Percentiles rank a stretch among this genome's conserved stretches.
Evolutionary conservation across 2,113 vertebrate species (phyloP).

Genomic region (Pollachius pollachius): DNA sequence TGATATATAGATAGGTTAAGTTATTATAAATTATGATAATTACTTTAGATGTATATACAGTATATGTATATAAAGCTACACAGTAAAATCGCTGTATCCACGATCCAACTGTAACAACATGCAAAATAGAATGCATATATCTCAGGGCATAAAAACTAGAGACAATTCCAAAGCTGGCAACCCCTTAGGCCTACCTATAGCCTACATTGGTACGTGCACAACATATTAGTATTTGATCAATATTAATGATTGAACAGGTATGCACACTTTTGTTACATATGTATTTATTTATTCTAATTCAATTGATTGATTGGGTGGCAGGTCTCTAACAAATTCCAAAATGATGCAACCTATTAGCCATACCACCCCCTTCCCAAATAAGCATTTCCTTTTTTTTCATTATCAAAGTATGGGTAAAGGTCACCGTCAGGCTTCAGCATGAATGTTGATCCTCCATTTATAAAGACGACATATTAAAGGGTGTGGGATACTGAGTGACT

Average conservation of each 20-base stretch:
- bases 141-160: not conserved
- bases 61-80: not conserved
- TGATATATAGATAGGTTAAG: slow-evolving; percentile 25
- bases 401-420: slow-evolving; percentile 38
- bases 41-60: slow-evolving; percentile 8
- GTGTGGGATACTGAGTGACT: slow-evolving; percentile 25
- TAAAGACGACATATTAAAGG: slow-evolving; percentile 18
- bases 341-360: not conserved
- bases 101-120: slow-evolving; percentile 3
- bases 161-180: not conserved
- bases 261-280: too few species aligned
- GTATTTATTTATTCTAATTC: too few species aligned
- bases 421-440: slow-evolving; percentile 21
- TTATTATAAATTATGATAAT: slow-evolving; percentile 20
- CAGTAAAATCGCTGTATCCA: not conserved
- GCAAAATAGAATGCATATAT: not conserved
- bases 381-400: slow-evolving; percentile 1
- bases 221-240: too few species aligned
- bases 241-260: too few species aligned
- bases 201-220: too few species aligned
- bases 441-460: slow-evolving; percentile 31
- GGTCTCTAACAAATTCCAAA: too few species aligned
- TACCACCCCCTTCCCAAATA: slow-evolving; percentile 5
- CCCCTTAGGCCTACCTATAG: too few species aligned
- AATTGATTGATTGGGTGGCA: too few species aligned